Base-by-base conservation (phyloP, 2,888 invertebrate species). In the Melipona bicolor region DNA sequence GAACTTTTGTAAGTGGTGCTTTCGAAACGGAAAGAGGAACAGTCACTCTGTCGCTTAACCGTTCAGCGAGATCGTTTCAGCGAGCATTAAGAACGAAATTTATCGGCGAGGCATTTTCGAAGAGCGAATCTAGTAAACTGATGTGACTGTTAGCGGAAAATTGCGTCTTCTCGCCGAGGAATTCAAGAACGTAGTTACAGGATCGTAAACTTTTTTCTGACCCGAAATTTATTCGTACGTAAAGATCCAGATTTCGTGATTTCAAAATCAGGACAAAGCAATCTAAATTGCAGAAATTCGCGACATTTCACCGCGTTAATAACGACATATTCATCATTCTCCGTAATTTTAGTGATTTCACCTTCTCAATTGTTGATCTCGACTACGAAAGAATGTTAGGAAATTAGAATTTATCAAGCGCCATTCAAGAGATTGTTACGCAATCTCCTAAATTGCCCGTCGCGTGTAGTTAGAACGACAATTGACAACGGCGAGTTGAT, bases 21-120 rank as follows among this genome's bases (percentile, higher is more conserved):
- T 65, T 77, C 43, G 71, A 83, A 87, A 67, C 73, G 56, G 74
- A 75, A 83, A 78, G 67, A 83, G 78, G 79, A 82, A 87, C 80
- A 64, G 74, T 3, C 32, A 32, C n/a, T n/a, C 32, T 32, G 32
- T 32, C 72, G 49, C 68, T 65, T 43, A 43, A 75, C 77, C 70
- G 62, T 72, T 79, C 69, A 32, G 2, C 59, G 50, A 69, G n/a
- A 21, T 54, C 59, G 24, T 62, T 64, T n/a, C n/a, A 67, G 13
- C 15, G 11, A 52, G 17, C 6, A 11, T 52, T 64, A 52, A 24
- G 52, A 52, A 21, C 3, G 24, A 15, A 24, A 54, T 21, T 67
- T 24, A 4, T 75, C 73, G 62, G 6, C 52, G 11, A 43, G 3
- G 4, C 4, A 9, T 13, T 56, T 36, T 24, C 17, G 11, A 49